Evolutionary conservation across 2,888 invertebrate species (phyloP).

Genomic region (Drosophila nr. medialis): DNA sequence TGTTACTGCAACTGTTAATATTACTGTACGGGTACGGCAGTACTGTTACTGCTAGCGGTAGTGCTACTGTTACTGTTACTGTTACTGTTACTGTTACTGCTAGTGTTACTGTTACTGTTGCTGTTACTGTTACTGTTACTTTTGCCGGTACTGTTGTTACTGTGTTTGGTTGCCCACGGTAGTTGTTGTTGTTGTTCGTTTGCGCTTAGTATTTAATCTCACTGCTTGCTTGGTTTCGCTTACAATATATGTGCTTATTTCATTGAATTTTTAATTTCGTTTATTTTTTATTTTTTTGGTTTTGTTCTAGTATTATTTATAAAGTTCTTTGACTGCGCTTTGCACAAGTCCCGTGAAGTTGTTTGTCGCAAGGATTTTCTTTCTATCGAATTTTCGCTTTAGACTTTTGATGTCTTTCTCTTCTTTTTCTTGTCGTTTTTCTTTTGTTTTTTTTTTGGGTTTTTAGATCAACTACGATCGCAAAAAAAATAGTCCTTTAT

Average conservation of each 20-base stretch:
- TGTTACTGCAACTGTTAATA: slow-evolving; percentile 11
- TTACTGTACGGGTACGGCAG: too few species aligned
- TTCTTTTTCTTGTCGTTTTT: slow-evolving; percentile 26
- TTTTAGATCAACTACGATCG: slow-evolving; percentile 82
- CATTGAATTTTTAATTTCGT: slow-evolving; percentile 42
- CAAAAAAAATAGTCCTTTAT: slow-evolving; percentile 68
- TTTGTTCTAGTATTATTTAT: slow-evolving; percentile 44
- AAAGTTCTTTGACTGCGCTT: slow-evolving; percentile 83
- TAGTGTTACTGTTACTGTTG: slow-evolving; percentile 5
- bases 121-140: slow-evolving; percentile 11
- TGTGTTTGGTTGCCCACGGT: not conserved
- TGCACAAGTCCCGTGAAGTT: slow-evolving; percentile 83
- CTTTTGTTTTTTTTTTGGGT: slow-evolving; percentile 47
- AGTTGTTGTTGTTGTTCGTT: slow-evolving; percentile 35
- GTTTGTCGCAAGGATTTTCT: slow-evolving; percentile 42
- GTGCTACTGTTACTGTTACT: slow-evolving; percentile 6
- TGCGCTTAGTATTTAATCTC: slow-evolving; percentile 80
- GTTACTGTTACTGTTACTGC: slow-evolving; percentile 4
- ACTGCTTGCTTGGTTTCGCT: slow-evolving; percentile 75
- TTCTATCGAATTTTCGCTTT: not conserved
- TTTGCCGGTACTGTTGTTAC: slow-evolving; percentile 26
- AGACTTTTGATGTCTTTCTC: slow-evolving; percentile 5
- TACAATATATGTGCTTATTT: slow-evolving; percentile 61
- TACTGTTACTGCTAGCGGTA: slow-evolving; percentile 1
- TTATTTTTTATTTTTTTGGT: not conserved